Base-by-base conservation (phyloP, 2,113 vertebrate genomes). In the Cairina moschata region DNA sequence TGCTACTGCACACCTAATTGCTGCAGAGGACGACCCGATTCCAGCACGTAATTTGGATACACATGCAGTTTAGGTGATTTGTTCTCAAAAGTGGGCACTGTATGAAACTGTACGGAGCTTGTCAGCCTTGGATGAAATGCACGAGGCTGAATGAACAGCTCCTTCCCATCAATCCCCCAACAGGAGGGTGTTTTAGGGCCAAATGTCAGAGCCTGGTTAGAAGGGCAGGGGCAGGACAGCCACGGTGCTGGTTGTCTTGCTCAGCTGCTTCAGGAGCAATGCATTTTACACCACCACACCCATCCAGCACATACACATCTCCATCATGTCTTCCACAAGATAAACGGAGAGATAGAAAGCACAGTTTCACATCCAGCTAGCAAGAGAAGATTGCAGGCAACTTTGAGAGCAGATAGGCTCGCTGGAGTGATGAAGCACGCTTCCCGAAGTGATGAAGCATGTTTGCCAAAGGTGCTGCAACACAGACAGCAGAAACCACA, bases 1-100 rank as follows among this genome's bases (percentile, higher is more conserved):
- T 1, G 29, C 31, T 22, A 34, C 13, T 2, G 8, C 58, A n/a
- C 58, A 66, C 15, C 46, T 50, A 67, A 63, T 21, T 0, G 0
- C 82, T 77, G 75, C 67, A 62, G 34, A 13, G 75, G 71, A 31
- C 54, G 59, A 17, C 32, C 8, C 23, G 13, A 7, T 11, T 40
- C 63, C 58, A 82, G 26, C 7, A 21, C 2, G 4, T 7, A 28
- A 79, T n/a, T 59, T 32, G 17, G 88, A 31, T 11, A 17, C 32
- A 26, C 8, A 14, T 26, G 48, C 29, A 23, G 17, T 65, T 54
- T 40, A 54, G 29, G 17, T 40, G 29, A 31, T 17, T 4, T 9
- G 16, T 50, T 79, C 50, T 54, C 76, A 42, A n/a, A 65, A 65
- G 25, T 9, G 17, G 34, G 60, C 36, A 22, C 36, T 65, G 22